Evolutionary conservation across 2,113 vertebrate species (phyloP).

Genomic region (Aspidoscelis tigris): DNA sequence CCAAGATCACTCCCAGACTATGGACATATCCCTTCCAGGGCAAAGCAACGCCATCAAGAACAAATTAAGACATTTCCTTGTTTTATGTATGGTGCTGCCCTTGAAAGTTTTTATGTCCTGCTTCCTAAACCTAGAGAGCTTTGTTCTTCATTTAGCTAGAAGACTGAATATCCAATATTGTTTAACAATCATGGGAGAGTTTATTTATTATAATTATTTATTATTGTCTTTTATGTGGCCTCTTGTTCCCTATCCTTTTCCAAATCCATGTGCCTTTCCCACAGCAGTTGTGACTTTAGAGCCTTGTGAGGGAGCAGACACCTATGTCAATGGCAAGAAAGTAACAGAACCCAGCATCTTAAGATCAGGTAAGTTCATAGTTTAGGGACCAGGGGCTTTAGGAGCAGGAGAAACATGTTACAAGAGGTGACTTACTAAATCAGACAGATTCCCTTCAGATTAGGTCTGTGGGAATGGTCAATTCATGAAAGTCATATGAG

Average conservation of each 20-base stretch:
- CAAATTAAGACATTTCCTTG: background rate
- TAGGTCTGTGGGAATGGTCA: background rate
- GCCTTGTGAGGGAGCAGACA: conserved; percentile 94
- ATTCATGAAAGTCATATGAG: too few relatives aligned
- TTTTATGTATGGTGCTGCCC: background rate
- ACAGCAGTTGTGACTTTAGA: conserved; percentile 88
- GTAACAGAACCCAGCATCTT: conserved; percentile 91
- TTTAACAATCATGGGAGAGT: background rate
- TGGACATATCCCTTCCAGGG: too few relatives aligned
- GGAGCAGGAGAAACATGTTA: background rate
- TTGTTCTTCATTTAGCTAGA: background rate
- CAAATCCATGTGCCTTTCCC: background rate
- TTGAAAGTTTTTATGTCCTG: background rate
- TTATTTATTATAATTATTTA: background rate
- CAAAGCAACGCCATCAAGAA: too few relatives aligned
- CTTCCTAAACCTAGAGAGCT: background rate
- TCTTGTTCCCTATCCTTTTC: background rate
- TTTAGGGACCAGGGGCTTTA: background rate
- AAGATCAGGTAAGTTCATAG: conserved; percentile 84
- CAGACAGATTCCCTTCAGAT: too few relatives aligned
- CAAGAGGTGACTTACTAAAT: background rate
- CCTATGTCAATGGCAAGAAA: conserved; percentile 95
- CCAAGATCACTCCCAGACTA: too few relatives aligned
- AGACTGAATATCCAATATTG: background rate
- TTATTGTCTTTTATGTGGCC: background rate